These are phyloP conservation scores for Hiodon tergisus DNA, from an alignment of 2,113 vertebrate species.

Conservation along the genomic window DNA sequence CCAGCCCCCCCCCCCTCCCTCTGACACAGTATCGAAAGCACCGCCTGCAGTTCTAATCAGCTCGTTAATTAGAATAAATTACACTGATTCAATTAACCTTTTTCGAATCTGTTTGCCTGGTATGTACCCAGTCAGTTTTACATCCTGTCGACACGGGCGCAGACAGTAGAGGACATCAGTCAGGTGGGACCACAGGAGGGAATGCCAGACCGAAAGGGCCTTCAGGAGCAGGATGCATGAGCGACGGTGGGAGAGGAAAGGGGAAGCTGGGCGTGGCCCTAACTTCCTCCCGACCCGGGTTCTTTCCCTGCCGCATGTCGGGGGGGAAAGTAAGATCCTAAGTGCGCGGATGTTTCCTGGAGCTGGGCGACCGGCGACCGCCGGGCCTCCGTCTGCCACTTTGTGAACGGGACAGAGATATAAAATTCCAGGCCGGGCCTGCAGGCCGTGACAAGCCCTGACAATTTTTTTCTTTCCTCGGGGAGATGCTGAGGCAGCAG, in stretches of 20 bases:
- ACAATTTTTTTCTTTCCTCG: constrained; percentile 4
- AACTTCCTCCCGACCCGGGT: background rate
- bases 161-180: background rate
- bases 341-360: no score
- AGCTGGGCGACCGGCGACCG: no score
- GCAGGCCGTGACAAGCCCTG: background rate
- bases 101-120: constrained; percentile 33
- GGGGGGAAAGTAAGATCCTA: no score
- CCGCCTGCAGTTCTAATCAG: constrained; percentile 28
- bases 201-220: constrained; percentile 10
- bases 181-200: background rate
- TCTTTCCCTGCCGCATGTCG: no score
- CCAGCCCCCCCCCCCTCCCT: constrained; percentile 3
- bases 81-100: constrained; percentile 46
- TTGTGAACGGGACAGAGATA: constrained; percentile 20
- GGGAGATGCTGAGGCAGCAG: constrained; percentile 13
- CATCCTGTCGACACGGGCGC: constrained; percentile 34
- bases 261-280: constrained; percentile 18
- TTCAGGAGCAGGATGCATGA: constrained; percentile 24
- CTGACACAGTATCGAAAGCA: constrained; percentile 16
- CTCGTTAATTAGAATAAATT: constrained; percentile 45
- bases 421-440: constrained; percentile 12
- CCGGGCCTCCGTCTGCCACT: no score
- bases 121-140: constrained; percentile 32
- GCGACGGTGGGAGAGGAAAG: constrained; percentile 18